Conservation (phyloP, 1,140 invertebrate species). For the Steinernema feltiae region DNA sequence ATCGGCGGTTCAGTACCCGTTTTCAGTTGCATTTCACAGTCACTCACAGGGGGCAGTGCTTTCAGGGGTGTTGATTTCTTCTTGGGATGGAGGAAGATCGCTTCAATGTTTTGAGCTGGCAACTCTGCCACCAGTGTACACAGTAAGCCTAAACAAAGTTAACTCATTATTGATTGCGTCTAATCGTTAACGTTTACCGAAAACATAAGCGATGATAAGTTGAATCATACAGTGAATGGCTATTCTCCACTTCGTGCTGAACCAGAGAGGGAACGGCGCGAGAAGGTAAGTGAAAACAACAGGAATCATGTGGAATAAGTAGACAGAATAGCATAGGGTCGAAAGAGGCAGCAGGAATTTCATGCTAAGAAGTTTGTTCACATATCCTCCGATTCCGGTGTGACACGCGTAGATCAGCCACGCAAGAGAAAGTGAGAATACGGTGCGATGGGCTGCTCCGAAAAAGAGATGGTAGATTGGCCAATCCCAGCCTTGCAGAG, state of each 20-base stretch:
- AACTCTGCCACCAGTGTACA: conserved; percentile 50
- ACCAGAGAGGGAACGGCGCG: conserved; percentile 51
- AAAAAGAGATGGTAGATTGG: conserved; percentile 54
- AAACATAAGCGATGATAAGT: conserved; percentile 48
- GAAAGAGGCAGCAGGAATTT: conserved; percentile 46
- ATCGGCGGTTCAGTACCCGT: conserved; percentile 19
- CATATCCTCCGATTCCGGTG: conserved; percentile 51
- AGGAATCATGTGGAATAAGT: conserved; percentile 56
- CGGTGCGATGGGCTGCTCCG: conserved; percentile 45
- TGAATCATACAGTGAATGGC: conserved; percentile 51
- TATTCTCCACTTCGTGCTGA: conserved; percentile 44
- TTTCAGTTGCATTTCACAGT: conserved; percentile 48
- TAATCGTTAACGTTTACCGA: conserved; percentile 32
- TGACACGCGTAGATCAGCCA: conserved; percentile 57
- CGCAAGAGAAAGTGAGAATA: conserved; percentile 49
- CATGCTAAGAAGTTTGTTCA: conserved; percentile 42
- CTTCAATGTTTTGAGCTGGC: conserved; percentile 54
- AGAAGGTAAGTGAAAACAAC: conserved; percentile 56
- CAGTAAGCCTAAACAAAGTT: conserved; percentile 36
- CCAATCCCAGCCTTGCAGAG: conserved; percentile 54
- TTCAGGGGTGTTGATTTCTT: conserved; percentile 34
- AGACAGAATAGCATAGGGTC: conserved; percentile 51
- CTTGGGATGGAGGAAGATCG: conserved; percentile 36
- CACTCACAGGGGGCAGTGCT: conserved; percentile 28
- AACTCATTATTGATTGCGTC: not conserved